Base-by-base conservation (phyloP, 2,888 invertebrate genomes). In the Orgyia antiqua region DNA sequence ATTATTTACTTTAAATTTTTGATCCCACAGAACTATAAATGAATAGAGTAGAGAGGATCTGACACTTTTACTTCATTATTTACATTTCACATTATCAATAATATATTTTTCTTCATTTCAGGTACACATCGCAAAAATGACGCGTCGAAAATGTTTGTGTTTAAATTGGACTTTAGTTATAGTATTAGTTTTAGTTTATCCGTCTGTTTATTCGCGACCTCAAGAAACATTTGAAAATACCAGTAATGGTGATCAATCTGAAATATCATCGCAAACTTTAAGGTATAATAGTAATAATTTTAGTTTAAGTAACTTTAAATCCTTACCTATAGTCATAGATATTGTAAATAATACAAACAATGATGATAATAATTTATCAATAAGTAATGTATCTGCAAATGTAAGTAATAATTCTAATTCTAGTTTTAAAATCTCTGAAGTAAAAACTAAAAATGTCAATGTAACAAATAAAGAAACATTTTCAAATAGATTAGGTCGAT, bases 111-210 rank as follows among this genome's bases (percentile, higher is more conserved):
- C 48, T 67, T 75, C 19, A 62, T 84, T 74, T 9, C 86, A 86
- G 86, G 79, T 83, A 82, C 51, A 51, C 39, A 41, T 51, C 55
- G 59, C 45, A 57, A 49, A 44, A 25, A 86, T 86, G 86, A 64
- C 79, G 70, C 68, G 78, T 51, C 65, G 73, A 60, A 83, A 79
- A 74, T 71, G 72, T 76, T 73, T 64, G 61, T 68, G 68, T 69
- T 56, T 53, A 58, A 73, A 69, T 50, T 80, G 83, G 83, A 84
- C 82, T 65, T 62, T 86, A 76, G 68, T 80, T 60, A 68, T 84
- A 69, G 57, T 80, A 52, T 48, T 79, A 68, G 64, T 73, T 58
- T 33, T 72, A 52, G 55, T 72, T 56, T 70, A 66, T 68, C 66
- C 70, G 46, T 69, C 46, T 36, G 79, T 76, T 42, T 51, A 58